Evolutionary conservation across 1,140 invertebrate species (phyloP), one percentile per base, ranked within the genome.

Genomic region (Helicoverpa armigera): DNA sequence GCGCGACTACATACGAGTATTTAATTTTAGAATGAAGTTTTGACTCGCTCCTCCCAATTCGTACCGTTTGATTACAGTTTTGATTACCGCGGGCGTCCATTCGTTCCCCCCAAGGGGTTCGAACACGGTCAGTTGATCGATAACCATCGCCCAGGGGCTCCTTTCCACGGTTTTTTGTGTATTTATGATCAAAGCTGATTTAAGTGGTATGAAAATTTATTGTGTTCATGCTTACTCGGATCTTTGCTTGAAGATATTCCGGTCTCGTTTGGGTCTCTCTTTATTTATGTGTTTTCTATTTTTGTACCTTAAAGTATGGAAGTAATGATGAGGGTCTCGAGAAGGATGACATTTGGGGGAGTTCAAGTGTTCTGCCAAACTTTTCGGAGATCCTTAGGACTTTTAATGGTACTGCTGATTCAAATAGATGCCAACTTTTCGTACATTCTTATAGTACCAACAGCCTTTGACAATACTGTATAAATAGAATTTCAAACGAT

Each of bases 1-100:
- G 75, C 61, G 79, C 72, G 53, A 70, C 72, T 75, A 82, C 77
- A 78, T 84, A 43, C 63, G 50, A 80, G 80, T 85, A 85, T 90
- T 90, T 91, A 89, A 92, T 91, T 89, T 92, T 90, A 86, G 89
- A 93, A 94, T 91, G 90, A 90, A 92, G 85, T 92, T 91, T 90
- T 88, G 86, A 86, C 83, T 86, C 69, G 67, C 79, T 80, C 81
- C 84, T 83, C 86, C 88, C 88, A 89, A 89, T 90, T 88, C 87
- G 84, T 87, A 85, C 79, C 87, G 87, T 91, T 92, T 94, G 90
- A 94, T 94, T 91, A 93, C 91, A 86, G 85, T 91, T 92, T 89
- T 91, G 90, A 92, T 92, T 91, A 92, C 87, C 86, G 88, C 89
- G 85, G 90, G 88, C 85, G 83, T 79, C 86, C 86, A 82, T 89